Evolutionary conservation across 92 coral and sea anemone species (phyloP).

Genomic region (Zoanthus sansibaricus): DNA sequence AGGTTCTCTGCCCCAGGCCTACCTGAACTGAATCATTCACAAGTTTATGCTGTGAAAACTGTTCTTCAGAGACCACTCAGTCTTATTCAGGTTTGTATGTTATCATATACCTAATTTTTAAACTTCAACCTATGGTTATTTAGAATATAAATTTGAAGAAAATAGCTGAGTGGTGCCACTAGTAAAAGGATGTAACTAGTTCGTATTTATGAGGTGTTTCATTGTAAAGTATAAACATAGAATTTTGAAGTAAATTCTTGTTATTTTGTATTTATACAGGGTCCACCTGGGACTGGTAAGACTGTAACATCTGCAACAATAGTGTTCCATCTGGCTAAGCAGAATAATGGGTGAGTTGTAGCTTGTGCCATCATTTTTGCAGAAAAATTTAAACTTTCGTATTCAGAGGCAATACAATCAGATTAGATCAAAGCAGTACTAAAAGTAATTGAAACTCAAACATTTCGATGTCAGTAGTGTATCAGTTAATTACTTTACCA

Average conservation of each 20-base stretch:
- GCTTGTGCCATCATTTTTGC: too few species aligned
- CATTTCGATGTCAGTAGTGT: too few species aligned
- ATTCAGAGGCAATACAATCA: too few species aligned
- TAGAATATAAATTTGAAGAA: too few species aligned
- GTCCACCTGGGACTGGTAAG: slow-evolving; percentile 99
- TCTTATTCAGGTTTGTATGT: slow-evolving; percentile 86
- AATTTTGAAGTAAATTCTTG: neutral
- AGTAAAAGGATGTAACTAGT: too few species aligned
- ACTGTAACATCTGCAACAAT: slow-evolving; percentile 98
- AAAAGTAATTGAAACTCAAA: too few species aligned
- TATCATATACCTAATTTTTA: neutral
- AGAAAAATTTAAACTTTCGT: too few species aligned
- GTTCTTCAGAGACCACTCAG: slow-evolving; percentile 97
- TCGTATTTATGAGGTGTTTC: too few species aligned
- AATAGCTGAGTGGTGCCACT: too few species aligned
- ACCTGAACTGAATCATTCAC: slow-evolving; percentile 99
- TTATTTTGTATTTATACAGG: slow-evolving; percentile 52
- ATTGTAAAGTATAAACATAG: neutral
- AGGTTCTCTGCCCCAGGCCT: slow-evolving; percentile 98
- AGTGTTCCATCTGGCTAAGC: slow-evolving; percentile 94
- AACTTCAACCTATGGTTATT: neutral
- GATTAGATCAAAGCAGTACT: too few species aligned
- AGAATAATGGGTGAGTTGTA: slow-evolving; percentile 86
- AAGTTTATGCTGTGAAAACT: slow-evolving; percentile 99
- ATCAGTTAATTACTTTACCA: too few species aligned